These are phyloP conservation scores for Harpagoxenus sublaevis DNA, from an alignment of 2,888 invertebrate genomes.

Conservation along the genomic window DNA sequence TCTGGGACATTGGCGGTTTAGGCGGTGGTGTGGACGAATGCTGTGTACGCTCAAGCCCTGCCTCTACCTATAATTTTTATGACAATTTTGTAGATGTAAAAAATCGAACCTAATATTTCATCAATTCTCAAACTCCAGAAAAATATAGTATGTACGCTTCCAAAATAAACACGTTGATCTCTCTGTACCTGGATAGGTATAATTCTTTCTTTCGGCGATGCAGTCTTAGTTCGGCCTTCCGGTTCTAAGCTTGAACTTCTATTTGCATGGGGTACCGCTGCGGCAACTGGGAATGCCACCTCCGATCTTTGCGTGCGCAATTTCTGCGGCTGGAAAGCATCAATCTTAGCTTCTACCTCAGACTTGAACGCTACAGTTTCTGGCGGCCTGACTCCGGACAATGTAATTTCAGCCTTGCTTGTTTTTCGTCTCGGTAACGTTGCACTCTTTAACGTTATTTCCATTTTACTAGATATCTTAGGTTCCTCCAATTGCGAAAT, in stretches of 20 bases:
- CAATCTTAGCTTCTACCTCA: slow-evolving; percentile 83
- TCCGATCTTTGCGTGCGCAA: slow-evolving; percentile 87
- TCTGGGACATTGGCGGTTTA: slow-evolving; percentile 86
- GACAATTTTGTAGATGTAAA: slow-evolving; percentile 24
- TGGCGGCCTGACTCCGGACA: slow-evolving; percentile 86
- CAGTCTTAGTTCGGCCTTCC: slow-evolving; percentile 79
- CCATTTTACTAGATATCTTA: slow-evolving; percentile 89
- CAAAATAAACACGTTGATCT: not conserved
- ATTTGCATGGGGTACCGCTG: slow-evolving; percentile 83
- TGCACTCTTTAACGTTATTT: slow-evolving; percentile 90
- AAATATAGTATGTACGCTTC: not conserved
- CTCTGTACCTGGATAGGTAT: slow-evolving; percentile 88
- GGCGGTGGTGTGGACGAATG: slow-evolving; percentile 86
- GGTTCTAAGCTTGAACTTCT: slow-evolving; percentile 88
- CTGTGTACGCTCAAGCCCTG: slow-evolving; percentile 81
- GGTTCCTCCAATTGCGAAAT: slow-evolving; percentile 76
- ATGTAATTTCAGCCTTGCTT: slow-evolving; percentile 89
- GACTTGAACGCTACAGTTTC: slow-evolving; percentile 81
- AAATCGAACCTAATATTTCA: not conserved
- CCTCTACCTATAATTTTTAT: slow-evolving; percentile 74
- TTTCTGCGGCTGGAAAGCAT: slow-evolving; percentile 84
- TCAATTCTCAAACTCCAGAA: not conserved
- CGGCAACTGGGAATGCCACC: slow-evolving; percentile 88
- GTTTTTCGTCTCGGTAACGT: slow-evolving; percentile 90
- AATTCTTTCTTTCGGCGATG: slow-evolving; percentile 88